Conservation (phyloP, 2,113 vertebrate species). For the Tragelaphus scriptus region DNA sequence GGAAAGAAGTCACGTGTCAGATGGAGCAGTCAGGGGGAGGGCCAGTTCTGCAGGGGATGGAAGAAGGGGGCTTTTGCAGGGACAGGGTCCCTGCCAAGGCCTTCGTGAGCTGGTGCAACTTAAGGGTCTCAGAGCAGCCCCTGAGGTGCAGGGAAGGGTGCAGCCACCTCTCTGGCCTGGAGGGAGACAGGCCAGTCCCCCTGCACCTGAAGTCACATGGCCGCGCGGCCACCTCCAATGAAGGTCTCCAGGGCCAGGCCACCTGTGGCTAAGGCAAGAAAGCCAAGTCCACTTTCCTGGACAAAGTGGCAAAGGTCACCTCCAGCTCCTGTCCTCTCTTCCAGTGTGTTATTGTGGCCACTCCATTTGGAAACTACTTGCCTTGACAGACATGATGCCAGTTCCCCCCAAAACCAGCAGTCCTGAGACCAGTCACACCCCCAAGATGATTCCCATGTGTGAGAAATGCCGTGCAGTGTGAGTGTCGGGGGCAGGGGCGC, state of each 20-base stretch:
- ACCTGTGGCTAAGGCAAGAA: too few relatives aligned
- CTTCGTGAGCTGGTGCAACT: rapidly evolving
- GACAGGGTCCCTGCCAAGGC: rapidly evolving
- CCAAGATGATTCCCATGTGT: rapidly evolving
- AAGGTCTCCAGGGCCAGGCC: not conserved
- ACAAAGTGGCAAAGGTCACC: not conserved
- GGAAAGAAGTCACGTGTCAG: not conserved
- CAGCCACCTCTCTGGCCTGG: rapidly evolving
- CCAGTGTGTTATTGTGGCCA: too few relatives aligned
- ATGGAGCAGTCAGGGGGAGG: too few relatives aligned
- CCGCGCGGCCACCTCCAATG: rapidly evolving
- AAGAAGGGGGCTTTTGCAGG: not conserved
- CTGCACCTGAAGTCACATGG: rapidly evolving
- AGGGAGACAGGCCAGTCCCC: too few relatives aligned
- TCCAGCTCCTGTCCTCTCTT: too few relatives aligned
- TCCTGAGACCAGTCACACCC: not conserved
- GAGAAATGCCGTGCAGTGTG: rapidly evolving
- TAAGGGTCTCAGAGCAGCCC: not conserved
- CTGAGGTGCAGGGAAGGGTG: rapidly evolving
- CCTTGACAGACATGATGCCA: not conserved
- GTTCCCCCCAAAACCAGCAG: not conserved
- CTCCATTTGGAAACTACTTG: not conserved
- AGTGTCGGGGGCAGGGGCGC: rapidly evolving
- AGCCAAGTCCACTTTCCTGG: not conserved
- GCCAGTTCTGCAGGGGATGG: not conserved